Evolutionary conservation across 2,888 invertebrate genomes (phyloP).

Genomic region (Volucella zonaria): DNA sequence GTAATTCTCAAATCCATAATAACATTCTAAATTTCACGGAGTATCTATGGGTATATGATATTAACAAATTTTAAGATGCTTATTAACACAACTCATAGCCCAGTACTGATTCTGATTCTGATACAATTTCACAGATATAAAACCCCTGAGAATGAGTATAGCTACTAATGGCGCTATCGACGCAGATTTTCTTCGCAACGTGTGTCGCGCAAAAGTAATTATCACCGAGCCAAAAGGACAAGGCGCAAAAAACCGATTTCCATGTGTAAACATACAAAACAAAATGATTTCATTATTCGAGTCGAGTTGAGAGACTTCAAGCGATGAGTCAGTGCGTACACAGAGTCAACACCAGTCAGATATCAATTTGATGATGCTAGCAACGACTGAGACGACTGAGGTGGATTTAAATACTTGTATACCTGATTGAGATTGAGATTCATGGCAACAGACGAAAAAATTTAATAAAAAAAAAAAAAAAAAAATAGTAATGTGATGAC

Average conservation of each 20-base stretch:
- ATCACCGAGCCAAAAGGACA: slow-evolving; percentile 36
- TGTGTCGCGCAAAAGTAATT: slow-evolving; percentile 57
- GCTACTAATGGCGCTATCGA: slow-evolving; percentile 32
- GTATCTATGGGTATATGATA: slow-evolving; percentile 10
- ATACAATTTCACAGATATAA: slow-evolving; percentile 1
- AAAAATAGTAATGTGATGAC: slow-evolving; percentile 43
- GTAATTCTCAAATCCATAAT: slow-evolving; percentile 64
- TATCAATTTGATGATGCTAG: neutral
- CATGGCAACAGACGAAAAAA: slow-evolving; percentile 38
- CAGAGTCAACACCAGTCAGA: slow-evolving; percentile 21
- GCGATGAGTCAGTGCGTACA: slow-evolving; percentile 67
- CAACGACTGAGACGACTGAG: slow-evolving; percentile 23
- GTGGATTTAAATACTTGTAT: too few species aligned
- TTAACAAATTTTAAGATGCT: slow-evolving; percentile 16
- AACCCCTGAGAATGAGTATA: slow-evolving; percentile 48
- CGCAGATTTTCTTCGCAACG: slow-evolving; percentile 38
- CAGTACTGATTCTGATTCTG: too few species aligned
- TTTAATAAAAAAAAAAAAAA: neutral
- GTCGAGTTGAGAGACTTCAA: slow-evolving; percentile 31
- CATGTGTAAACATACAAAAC: slow-evolving; percentile 64
- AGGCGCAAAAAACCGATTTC: slow-evolving; percentile 48
- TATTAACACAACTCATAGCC: neutral
- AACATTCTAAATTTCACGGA: slow-evolving; percentile 20
- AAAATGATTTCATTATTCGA: slow-evolving; percentile 72
- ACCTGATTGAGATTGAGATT: slow-evolving; percentile 5